A percentile compares a stretch with the other conserved stretches of the same genome.
Conservation (phyloP, 2,797 vertebrate species). For the Muscicapa striata region DNA sequence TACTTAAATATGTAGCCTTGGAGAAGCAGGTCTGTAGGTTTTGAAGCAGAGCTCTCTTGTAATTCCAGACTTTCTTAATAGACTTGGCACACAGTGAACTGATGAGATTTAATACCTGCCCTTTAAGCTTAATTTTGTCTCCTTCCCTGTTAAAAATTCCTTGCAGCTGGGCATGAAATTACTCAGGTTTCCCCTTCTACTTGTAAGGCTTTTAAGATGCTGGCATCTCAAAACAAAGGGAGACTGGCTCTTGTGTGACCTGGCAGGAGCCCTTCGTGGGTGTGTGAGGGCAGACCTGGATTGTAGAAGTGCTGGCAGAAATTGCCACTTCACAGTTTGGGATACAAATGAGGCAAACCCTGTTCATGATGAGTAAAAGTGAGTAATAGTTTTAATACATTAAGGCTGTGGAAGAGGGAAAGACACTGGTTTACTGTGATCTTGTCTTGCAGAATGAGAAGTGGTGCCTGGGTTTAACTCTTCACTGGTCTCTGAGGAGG, state of each 20-base stretch:
- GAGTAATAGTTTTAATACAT: background rate
- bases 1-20: background rate
- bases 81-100: background rate
- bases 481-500: background rate
- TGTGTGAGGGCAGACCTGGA: background rate
- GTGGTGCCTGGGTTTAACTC: background rate
- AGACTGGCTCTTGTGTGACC: rapidly evolving
- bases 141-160: background rate
- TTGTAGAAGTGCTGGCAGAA: background rate
- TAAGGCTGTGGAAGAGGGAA: background rate
- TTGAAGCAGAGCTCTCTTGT: background rate
- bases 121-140: background rate
- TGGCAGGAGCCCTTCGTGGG: background rate
- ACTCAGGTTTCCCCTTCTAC: background rate
- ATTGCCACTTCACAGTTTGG: background rate
- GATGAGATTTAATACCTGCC: background rate
- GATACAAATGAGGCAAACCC: background rate
- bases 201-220: background rate
- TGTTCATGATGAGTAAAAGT: background rate
- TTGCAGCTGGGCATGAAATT: background rate
- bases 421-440: rapidly evolving
- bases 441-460: background rate
- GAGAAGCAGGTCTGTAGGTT: background rate
- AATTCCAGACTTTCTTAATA: background rate
- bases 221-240: background rate